Evolutionary conservation across 2,113 vertebrate genomes (phyloP), one percentile per base, ranked within the genome.

Genomic region (Aplodontia rufa): DNA sequence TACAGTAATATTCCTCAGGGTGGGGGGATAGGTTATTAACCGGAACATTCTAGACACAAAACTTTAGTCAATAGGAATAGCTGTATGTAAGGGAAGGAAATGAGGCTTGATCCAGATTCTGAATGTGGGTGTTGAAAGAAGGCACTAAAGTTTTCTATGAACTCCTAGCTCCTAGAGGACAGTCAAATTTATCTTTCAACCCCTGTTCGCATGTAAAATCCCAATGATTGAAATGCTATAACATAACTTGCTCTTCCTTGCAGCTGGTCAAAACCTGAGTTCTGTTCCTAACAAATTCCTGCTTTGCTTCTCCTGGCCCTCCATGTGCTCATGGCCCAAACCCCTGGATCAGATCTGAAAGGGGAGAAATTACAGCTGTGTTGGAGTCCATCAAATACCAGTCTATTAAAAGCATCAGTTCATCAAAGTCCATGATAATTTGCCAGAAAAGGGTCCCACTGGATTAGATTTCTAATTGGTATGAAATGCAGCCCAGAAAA

Each of bases 371-470:
- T 97, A 91, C 83, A 93, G 75, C 93, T 96, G 90, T 97, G 96
- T 97, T 96, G 88, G 95, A 98, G 95, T 96, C 92, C 79, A 97
- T 95, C 90, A 91, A 97, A 98, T 96, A 96, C 90, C 87, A 96
- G 96, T 96, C 97, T 98, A 97, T 98, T 98, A 98, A 98, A 98
- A 98, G 93, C 94, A 96, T 96, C 97, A 95, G 96, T 98, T 98
- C 98, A 98, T 98, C 98, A 98, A 98, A 98, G 98, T 98, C 98
- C 96, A 94, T 53, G 94, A 91, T 97, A 98, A 98, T 98, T 98
- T 97, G 78, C 96, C 40, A 55, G 89, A 93, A 97, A 98, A 82
- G 97, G 96, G 97, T 98, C 98, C 97, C 98, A 96, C 12, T 97
- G 98, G 98, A 97, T 97, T 98, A 88, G 42, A 91, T 96, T 98